These are phyloP conservation scores for Danaus plexippus DNA, from an alignment of 1,140 invertebrate genomes.

Conservation along the genomic window DNA sequence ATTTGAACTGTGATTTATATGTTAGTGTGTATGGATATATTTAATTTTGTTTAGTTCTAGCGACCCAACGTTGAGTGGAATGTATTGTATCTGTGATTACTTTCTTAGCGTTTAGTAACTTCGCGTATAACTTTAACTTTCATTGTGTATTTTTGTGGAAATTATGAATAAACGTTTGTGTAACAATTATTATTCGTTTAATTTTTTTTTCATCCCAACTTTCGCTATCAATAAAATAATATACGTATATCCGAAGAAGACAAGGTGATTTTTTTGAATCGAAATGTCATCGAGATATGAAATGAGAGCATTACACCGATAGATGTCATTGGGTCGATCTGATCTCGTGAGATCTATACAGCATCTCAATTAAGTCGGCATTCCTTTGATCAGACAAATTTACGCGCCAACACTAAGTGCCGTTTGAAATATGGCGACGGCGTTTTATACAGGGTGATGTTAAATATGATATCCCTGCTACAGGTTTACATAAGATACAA, in stretches of 20 bases:
- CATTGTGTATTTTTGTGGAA: slow-evolving; percentile 59
- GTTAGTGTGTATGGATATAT: slow-evolving; percentile 37
- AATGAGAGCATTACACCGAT: slow-evolving; percentile 9
- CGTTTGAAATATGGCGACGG: slow-evolving; percentile 24
- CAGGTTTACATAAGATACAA: background rate
- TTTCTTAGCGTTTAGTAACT: slow-evolving; percentile 44
- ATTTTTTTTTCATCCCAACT: slow-evolving; percentile 17
- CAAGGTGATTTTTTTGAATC: background rate
- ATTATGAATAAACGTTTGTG: slow-evolving; percentile 62
- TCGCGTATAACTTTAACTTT: slow-evolving; percentile 51
- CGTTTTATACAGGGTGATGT: slow-evolving; percentile 16
- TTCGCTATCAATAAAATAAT: background rate
- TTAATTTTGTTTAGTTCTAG: slow-evolving; percentile 28
- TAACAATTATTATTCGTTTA: slow-evolving; percentile 36
- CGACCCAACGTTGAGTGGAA: slow-evolving; percentile 28
- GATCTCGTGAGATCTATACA: slow-evolving; percentile 3
- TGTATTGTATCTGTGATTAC: slow-evolving; percentile 64
- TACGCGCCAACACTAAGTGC: slow-evolving; percentile 32
- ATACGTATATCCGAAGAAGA: background rate
- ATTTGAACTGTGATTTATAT: slow-evolving; percentile 58
- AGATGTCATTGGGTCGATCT: slow-evolving; percentile 15
- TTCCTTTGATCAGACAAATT: slow-evolving; percentile 41
- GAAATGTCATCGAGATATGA: slow-evolving; percentile 4
- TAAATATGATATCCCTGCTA: background rate
- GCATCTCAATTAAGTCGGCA: slow-evolving; percentile 6